Conservation (phyloP, 64 coral and sea anemone genomes). For the Montipora foliosa region DNA sequence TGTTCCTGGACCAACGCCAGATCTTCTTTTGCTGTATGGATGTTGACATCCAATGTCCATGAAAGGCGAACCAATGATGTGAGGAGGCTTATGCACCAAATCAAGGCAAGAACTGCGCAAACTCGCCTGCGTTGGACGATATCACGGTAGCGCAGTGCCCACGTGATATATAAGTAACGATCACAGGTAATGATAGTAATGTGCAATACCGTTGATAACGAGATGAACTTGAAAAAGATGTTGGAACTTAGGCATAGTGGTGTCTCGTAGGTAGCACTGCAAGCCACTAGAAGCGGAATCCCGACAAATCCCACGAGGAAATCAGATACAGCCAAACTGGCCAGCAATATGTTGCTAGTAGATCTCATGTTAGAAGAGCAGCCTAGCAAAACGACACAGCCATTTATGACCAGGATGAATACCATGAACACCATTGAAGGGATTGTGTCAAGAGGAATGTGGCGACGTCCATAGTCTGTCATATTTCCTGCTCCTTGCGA, state of each 20-base stretch:
- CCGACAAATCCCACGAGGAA: conserved; percentile 42
- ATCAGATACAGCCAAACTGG: conserved; percentile 63
- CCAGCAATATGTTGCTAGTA: conserved; percentile 59
- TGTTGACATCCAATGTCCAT: conserved; percentile 18
- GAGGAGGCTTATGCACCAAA: conserved; percentile 63
- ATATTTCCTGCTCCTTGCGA: not conserved
- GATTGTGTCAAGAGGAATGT: not conserved
- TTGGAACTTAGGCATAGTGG: conserved; percentile 24
- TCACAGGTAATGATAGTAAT: conserved; percentile 54
- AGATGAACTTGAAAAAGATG: conserved; percentile 44
- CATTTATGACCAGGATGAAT: conserved; percentile 56
- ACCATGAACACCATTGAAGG: conserved; percentile 8
- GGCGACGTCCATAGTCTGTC: not conserved
- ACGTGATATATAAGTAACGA: conserved; percentile 61
- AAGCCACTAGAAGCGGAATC: conserved; percentile 57
- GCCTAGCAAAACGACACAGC: conserved; percentile 7
- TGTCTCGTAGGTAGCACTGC: not conserved
- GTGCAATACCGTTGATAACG: conserved; percentile 55
- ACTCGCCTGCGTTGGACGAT: conserved; percentile 42
- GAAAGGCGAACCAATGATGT: conserved; percentile 38
- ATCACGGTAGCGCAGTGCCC: conserved; percentile 56
- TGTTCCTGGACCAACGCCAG: not conserved
- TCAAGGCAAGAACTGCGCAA: not conserved
- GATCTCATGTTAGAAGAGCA: conserved; percentile 15
- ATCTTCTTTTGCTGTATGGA: not conserved